phyloP scores from a whole-genome alignment of 2,113 vertebrate species.

The Gallinago media region DNA sequence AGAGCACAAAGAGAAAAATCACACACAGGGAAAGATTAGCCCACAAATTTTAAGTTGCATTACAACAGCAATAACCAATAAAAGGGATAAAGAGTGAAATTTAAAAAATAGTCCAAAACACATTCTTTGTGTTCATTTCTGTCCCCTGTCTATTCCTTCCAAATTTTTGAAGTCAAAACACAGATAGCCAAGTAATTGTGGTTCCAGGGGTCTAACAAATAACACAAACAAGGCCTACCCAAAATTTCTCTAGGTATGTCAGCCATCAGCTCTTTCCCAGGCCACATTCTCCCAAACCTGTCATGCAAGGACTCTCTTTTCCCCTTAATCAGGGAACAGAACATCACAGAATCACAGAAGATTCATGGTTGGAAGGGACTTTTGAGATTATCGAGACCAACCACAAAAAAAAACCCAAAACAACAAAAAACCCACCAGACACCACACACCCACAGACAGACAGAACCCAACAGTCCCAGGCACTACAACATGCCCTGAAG shows the following conservation, averaged over 20 bases:
- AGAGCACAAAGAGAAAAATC: not conserved
- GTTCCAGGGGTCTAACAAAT: not conserved
- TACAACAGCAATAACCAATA: not conserved
- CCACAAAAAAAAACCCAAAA: no score
- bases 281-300: not conserved
- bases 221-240: not conserved
- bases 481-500: no score
- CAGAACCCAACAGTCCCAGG: no score
- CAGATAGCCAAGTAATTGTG: not conserved
- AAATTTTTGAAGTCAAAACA: not conserved
- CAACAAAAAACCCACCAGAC: no score
- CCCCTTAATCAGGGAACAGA: not conserved
- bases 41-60: not conserved
- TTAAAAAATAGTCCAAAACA: not conserved
- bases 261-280: not conserved
- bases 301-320: no score
- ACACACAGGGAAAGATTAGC: not conserved
- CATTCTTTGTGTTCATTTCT: not conserved
- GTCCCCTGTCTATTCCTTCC: not conserved
- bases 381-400: no score
- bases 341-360: no score
- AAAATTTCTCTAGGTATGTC: not conserved
- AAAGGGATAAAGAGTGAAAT: not conserved
- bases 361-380: no score
- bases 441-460: no score